A percentile compares a stretch with the other conserved stretches of the same genome.
phyloP scores from a whole-genome alignment of 2,113 vertebrate genomes.

The Zosterops japonicus region DNA sequence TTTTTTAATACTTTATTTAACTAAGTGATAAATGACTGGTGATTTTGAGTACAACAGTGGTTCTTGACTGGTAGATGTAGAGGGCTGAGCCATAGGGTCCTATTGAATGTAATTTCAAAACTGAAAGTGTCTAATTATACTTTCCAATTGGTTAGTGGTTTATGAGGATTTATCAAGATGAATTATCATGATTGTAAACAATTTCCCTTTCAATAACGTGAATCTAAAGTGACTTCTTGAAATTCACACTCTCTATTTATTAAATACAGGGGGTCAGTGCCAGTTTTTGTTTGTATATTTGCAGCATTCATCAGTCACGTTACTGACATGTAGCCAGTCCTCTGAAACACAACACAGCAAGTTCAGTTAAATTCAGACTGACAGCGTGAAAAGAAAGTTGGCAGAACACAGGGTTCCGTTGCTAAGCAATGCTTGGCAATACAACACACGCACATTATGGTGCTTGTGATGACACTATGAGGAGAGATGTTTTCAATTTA shows the following conservation, averaged over 20 bases:
- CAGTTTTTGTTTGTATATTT: conserved; percentile 39
- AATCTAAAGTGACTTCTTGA: conserved; percentile 28
- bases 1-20: neutral
- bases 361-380: conserved; percentile 70
- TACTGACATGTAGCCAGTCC: conserved; percentile 47
- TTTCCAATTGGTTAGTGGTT: neutral
- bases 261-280: conserved; percentile 2
- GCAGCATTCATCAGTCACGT: conserved; percentile 42
- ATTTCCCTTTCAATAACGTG: neutral
- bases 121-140: neutral
- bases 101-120: neutral
- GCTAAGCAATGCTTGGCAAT: conserved; percentile 71
- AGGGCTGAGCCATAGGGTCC: neutral
- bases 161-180: conserved; percentile 31
- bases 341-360: conserved; percentile 62
- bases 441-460: neutral
- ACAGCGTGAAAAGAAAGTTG: conserved; percentile 67
- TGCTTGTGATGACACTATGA: conserved; percentile 36
- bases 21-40: neutral
- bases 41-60: neutral
- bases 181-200: conserved; percentile 50
- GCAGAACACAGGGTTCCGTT: conserved; percentile 71
- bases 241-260: conserved; percentile 25
- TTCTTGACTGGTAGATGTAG: neutral
- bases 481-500: conserved; percentile 37